Evolutionary conservation across 2,113 vertebrate genomes (phyloP), one percentile per base, ranked within the genome.

Genomic region (Girardinichthys multiradiatus): DNA sequence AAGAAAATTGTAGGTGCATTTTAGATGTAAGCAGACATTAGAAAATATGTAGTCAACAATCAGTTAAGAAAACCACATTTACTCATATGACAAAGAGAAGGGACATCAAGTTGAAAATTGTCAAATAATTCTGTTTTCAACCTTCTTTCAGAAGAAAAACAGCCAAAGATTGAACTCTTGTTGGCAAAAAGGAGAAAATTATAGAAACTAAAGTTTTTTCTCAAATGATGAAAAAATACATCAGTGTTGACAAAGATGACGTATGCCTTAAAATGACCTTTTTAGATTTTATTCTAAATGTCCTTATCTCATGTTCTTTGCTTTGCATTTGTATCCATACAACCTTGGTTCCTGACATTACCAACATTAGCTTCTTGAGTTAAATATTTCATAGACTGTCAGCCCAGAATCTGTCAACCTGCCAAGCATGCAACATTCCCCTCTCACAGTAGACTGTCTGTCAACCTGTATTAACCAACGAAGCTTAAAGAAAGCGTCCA

Each of bases 321-420:
- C 61, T 74, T 76, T 81, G 63, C 65, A 63, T 73, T 77, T 35
- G 37, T 24, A 70, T 13, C 21, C 31, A 64, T 45, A 19, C 54
- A 73, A 80, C 68, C 7, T 39, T 29, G 6, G 27, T 79, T 91
- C 91, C 82, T 86, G 86, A 70, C 89, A 87, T 93, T 93, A 64
- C 76, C 84, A 85, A 69, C 91, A 93, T 94, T 93, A 81, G 80
- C 89, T 95, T 89, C 83, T 82, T 92, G 92, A 85, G 86, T 90
- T 96, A 89, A 96, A 95, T 96, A 95, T 97, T 96, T 97, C 91
- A 95, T 94, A 88, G 85, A 90, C 92, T 94, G 89, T 94, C 92
- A 96, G 87, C 92, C 83, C 90, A 83, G 91, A 93, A 92, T 92
- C 1, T 93, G 89, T 91, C 94, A 94, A 93, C 93, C 93, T 95